Base-by-base conservation (phyloP, 92 coral and sea anemone species). In the Paragorgia papillata region DNA sequence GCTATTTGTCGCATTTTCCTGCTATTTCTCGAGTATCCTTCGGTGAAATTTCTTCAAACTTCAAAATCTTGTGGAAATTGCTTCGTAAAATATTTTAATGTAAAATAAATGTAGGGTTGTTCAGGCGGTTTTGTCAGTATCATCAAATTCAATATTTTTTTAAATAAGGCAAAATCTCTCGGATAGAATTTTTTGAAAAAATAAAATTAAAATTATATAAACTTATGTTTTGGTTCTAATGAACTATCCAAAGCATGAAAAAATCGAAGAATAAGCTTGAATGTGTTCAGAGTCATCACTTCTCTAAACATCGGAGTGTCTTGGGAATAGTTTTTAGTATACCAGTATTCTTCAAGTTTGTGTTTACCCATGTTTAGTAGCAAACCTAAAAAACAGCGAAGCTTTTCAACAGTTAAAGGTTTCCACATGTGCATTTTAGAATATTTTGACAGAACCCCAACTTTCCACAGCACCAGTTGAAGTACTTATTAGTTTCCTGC, bases 231-330 rank as follows among this genome's bases (percentile, higher is more conserved):
- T 0, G 74, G 74, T n/a, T 69, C 76, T 46, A 19, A 28, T 14
- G 1, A 58, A 69, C 61, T 69, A 21, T 69, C 76, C 12, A 59
- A 69, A 15, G 12, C 60, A 46, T 48, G 60, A 13, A 46, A 68
- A 44, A 68, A 68, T n/a, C 58, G 75, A 57, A n/a, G n/a, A n/a
- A 68, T 0, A 41, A 68, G 57, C 19, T 68, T 68, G 40, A 68
- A 68, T 5, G 75, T 43, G 37, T 68, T 21, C 24, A 68, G 57
- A 25, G 41, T 43, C 2, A 68, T 1, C 27, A 68, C 75, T 41
- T 68, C 10, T 27, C 75, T 68, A 48, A 68, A 68, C 75, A 68
- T 68, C 44, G 75, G 75, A 22, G 75, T 68, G 22, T 68, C n/a
- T n/a, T n/a, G n/a, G n/a, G n/a, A n/a, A n/a, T n/a, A n/a, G n/a